Base-by-base conservation (phyloP, 2,113 vertebrate species). In the Ammodytes marinus region DNA sequence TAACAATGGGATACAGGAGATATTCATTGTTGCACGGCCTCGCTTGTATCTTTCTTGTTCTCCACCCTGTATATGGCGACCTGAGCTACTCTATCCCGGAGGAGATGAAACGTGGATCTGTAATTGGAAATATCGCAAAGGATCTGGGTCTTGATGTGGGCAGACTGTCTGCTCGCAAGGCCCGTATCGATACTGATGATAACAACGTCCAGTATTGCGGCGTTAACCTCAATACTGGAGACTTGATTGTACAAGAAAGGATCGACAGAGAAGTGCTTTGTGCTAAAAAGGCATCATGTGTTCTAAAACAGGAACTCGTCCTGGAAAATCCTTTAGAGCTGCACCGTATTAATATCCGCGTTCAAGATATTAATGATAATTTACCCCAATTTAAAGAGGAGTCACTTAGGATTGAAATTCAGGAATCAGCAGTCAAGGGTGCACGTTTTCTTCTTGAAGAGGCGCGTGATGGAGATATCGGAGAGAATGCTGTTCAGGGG, bases 321-420 rank as follows among this genome's bases (percentile, higher is more conserved):
- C 12, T 90, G n/a, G 91, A 90, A 19, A 90, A 85, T 39, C 92
- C 89, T 5, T 42, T 94, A 1, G 90, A 92, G 10, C 65, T 90
- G 55, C 82, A 93, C 80, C 81, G 69, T 75, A 61, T 94, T 5
- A 54, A 6, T 11, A 63, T 96, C 7, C 87, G 89, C 27, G 79
- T 96, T 52, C 88, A 95, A 64, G 96, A 96, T 82, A 80, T 96
- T 19, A 96, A 96, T 69, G 96, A 96, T 57, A 95, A 96, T 57
- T 40, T 85, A 0, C 95, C 96, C 0, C 65, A 42, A 3, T 96
- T 96, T 81, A 37, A 89, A 0, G 43, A 68, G 47, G 92, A 12
- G 55, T 95, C 2, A 0, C 82, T 93, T 0, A 50, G 70, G 1
- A 40, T 96, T 2, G 92, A 95, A 71, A 94, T 95, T 1, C 67